Percentiles rank a stretch among this genome's conserved stretches.
phyloP scores from a whole-genome alignment of 2,113 vertebrate species.

The Mirza zaza region DNA sequence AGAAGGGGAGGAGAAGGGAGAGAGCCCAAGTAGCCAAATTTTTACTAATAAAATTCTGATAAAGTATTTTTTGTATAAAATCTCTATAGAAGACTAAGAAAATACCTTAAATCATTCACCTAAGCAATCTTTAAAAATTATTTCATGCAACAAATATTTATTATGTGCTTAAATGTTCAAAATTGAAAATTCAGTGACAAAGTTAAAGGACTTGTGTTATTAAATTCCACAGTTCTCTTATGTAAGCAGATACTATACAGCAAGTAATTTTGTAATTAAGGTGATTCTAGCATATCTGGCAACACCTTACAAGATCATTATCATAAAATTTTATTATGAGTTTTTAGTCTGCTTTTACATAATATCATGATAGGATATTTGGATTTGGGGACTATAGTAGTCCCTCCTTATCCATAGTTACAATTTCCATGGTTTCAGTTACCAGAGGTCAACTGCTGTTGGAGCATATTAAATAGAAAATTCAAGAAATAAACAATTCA shows the following conservation, averaged over 20 bases:
- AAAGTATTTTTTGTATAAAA: neutral
- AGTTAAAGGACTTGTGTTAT: neutral
- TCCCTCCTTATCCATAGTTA: neutral
- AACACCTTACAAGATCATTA: neutral
- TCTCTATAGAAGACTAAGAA: neutral
- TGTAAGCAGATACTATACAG: neutral
- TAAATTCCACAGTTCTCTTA: neutral
- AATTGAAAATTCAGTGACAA: neutral
- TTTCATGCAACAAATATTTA: neutral
- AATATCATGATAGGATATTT: neutral
- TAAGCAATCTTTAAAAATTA: neutral
- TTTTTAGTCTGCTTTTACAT: neutral
- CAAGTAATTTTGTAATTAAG: neutral
- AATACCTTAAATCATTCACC: neutral
- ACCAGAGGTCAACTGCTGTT: rapidly evolving
- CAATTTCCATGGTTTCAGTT: neutral
- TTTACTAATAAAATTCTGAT: neutral
- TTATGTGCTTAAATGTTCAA: neutral
- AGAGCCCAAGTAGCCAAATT: neutral
- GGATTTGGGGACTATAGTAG: neutral
- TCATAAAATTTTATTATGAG: neutral
- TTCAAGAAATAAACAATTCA: neutral
- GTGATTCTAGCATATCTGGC: neutral
- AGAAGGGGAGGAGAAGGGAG: too few species aligned
- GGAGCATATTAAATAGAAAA: neutral